phyloP scores from a whole-genome alignment of 2,797 vertebrate genomes.

The Macrochelys suwanniensis region DNA sequence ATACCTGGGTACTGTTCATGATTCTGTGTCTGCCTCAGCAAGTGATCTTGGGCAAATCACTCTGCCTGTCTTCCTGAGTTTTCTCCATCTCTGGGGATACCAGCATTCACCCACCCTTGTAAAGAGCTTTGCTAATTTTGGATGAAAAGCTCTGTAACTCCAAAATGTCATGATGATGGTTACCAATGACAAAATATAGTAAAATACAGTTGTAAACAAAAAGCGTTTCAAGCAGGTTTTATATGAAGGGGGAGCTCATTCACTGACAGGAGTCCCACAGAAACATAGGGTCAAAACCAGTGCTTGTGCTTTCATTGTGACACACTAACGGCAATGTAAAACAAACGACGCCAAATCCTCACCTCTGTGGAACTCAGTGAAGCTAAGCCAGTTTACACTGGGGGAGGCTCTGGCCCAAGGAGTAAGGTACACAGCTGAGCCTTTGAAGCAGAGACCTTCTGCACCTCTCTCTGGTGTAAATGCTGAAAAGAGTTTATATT shows the following conservation, averaged over 20 bases:
- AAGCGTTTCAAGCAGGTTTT: background rate
- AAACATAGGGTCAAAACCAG: rapidly evolving
- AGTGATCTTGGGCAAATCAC: background rate
- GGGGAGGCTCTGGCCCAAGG: background rate
- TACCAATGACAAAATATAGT: constrained; percentile 11
- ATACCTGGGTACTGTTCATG: background rate
- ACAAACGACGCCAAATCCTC: background rate
- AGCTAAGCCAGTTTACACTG: no score
- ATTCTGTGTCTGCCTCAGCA: no score
- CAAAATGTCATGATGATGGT: background rate
- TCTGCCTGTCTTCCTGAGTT: background rate
- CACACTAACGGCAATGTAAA: background rate
- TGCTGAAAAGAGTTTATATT: background rate
- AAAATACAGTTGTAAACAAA: background rate
- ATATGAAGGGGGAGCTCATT: background rate
- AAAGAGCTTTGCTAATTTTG: background rate
- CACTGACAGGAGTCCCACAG: background rate
- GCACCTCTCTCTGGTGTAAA: background rate
- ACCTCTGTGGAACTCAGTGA: background rate
- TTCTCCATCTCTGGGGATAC: background rate
- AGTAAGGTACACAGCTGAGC: background rate
- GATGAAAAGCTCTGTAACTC: background rate
- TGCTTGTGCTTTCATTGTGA: background rate
- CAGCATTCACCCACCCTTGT: background rate
- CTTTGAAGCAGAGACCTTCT: background rate